Conservation (phyloP, 30 jellyfish, hydroid and myxozoan genomes). For the Nemopilema nomurai region DNA sequence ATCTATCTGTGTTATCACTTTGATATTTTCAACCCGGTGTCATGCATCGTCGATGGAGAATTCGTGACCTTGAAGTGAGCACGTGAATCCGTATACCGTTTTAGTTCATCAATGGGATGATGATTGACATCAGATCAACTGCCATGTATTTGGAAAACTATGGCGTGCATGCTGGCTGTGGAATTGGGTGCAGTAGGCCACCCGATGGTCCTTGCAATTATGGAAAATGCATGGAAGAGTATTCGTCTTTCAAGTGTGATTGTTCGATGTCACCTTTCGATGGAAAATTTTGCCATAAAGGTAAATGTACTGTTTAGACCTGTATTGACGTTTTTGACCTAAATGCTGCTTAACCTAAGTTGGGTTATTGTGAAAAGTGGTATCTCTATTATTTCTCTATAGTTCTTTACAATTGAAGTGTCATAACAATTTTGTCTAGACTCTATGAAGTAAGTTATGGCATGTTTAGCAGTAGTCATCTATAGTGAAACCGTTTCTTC, state of each 20-base stretch:
- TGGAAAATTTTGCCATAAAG: constrained; percentile 75
- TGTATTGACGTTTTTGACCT: too few relatives aligned
- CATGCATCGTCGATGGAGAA: background rate
- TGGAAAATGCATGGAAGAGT: constrained; percentile 71
- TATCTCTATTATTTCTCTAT: too few relatives aligned
- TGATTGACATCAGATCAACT: constrained; percentile 40
- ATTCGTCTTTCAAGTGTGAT: constrained; percentile 44
- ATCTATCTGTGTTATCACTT: too few relatives aligned
- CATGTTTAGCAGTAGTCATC: too few relatives aligned
- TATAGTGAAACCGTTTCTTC: too few relatives aligned
- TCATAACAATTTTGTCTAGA: too few relatives aligned
- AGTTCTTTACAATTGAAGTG: too few relatives aligned
- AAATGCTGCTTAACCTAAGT: too few relatives aligned
- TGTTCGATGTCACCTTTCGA: constrained; percentile 66
- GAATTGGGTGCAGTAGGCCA: constrained; percentile 64
- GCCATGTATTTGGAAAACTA: constrained; percentile 33
- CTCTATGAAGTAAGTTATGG: too few relatives aligned
- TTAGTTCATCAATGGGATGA: constrained; percentile 53
- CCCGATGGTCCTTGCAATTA: constrained; percentile 50
- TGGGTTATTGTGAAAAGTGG: too few relatives aligned
- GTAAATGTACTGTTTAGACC: too few relatives aligned
- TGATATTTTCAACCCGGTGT: too few relatives aligned
- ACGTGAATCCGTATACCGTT: background rate
- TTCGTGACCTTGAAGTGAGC: background rate
- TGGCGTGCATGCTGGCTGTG: constrained; percentile 80